Evolutionary conservation across 2,888 invertebrate species (phyloP).

Genomic region (Eilema depressum): DNA sequence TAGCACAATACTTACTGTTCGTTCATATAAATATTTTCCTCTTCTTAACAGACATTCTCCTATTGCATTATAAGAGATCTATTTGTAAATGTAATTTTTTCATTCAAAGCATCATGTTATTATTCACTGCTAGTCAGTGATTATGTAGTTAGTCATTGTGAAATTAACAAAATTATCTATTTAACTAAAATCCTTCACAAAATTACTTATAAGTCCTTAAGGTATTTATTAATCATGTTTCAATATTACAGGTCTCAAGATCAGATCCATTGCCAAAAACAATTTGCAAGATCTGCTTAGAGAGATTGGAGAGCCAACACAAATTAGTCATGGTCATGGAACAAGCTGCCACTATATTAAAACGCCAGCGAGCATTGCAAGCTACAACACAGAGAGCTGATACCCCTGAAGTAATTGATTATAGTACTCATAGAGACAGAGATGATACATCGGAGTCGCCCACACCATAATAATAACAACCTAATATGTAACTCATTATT

Average conservation of each 20-base stretch:
- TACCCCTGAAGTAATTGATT: constrained; percentile 53
- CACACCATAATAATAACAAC: constrained; percentile 23
- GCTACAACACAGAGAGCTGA: constrained; percentile 55
- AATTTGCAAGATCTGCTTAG: constrained; percentile 88
- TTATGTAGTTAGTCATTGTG: background rate
- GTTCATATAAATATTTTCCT: background rate
- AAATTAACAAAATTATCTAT: background rate
- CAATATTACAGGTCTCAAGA: constrained; percentile 84
- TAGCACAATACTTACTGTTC: background rate
- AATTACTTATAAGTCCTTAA: background rate
- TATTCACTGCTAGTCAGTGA: background rate
- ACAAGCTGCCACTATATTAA: constrained; percentile 76
- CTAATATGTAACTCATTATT: constrained; percentile 8
- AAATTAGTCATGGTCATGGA: constrained; percentile 81
- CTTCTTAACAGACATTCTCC: background rate
- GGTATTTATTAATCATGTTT: constrained; percentile 19
- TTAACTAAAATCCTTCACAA: background rate
- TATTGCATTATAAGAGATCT: no score
- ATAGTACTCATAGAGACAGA: constrained; percentile 29
- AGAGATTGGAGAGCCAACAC: constrained; percentile 87
- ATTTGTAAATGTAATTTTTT: no score
- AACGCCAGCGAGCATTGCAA: constrained; percentile 63
- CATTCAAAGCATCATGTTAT: background rate
- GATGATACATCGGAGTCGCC: constrained; percentile 55
- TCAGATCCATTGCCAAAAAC: constrained; percentile 91